Evolutionary conservation across 2,888 invertebrate species (phyloP).

Genomic region (Chymomyza fuscimana): DNA sequence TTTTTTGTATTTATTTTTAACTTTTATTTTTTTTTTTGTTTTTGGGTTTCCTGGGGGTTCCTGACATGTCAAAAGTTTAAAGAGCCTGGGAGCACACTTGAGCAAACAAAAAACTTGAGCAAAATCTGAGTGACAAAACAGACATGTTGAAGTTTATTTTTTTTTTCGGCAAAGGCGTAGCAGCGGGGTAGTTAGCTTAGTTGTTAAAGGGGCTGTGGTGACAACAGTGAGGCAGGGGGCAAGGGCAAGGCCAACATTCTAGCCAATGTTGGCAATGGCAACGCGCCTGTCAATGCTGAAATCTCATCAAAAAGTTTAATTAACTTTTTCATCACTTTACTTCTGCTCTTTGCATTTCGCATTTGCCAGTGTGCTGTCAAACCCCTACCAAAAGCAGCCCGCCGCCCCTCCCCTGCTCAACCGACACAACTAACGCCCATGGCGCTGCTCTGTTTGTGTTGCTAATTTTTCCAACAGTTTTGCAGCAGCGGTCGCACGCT

Average conservation of each 20-base stretch:
- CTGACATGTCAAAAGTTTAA: constrained; percentile 55
- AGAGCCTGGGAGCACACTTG: constrained; percentile 41
- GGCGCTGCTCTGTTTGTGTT: constrained; percentile 31
- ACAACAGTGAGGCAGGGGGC: neutral
- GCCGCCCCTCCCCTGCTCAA: neutral
- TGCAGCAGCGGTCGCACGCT: constrained; percentile 19
- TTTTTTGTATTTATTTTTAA: neutral
- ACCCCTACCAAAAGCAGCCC: neutral
- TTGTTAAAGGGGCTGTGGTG: too few relatives aligned
- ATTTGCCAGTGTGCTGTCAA: constrained; percentile 7
- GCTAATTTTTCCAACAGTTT: constrained; percentile 6
- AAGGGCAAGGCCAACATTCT: neutral
- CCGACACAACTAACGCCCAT: neutral
- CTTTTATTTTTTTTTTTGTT: neutral
- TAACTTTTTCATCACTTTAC: constrained; percentile 73
- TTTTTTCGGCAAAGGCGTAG: neutral
- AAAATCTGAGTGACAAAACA: constrained; percentile 32
- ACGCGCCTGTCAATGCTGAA: constrained; percentile 47
- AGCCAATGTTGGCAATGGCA: neutral
- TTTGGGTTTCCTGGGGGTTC: neutral
- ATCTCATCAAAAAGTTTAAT: constrained; percentile 76
- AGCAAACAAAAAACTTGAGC: constrained; percentile 49
- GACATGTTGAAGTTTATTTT: constrained; percentile 42
- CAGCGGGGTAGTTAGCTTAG: neutral
- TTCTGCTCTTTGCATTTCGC: constrained; percentile 61